A percentile compares a stretch with the other conserved stretches of the same genome.
phyloP scores from a whole-genome alignment of 64 coral and sea anemone species.

The Montipora sp. region DNA sequence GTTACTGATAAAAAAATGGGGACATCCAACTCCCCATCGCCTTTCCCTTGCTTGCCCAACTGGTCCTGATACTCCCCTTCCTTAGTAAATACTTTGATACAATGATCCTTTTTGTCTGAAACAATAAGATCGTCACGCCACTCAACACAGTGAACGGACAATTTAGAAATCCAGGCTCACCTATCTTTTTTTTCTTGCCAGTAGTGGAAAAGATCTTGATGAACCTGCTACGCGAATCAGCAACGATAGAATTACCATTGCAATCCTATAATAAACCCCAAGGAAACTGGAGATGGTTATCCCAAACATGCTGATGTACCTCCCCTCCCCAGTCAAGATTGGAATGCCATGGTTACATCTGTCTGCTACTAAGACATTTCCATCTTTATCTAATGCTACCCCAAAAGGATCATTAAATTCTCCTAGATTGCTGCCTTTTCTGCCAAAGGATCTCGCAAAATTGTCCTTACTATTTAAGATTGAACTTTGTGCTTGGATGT shows the following conservation, averaged over 20 bases:
- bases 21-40: conserved; percentile 1
- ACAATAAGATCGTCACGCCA: too few species aligned
- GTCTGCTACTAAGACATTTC: conserved; percentile 9
- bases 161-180: background rate
- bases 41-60: background rate
- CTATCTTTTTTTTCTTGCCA: conserved; percentile 51
- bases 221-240: conserved; percentile 72
- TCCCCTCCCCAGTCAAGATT: background rate
- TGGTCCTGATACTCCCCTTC: too few species aligned
- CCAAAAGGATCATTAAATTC: background rate
- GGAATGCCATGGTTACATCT: background rate
- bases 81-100: too few species aligned
- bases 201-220: conserved; percentile 44
- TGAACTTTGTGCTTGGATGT: background rate
- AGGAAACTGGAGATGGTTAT: conserved; percentile 66
- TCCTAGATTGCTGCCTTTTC: background rate
- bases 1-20: background rate
- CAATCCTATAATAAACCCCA: conserved; percentile 73
- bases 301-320: background rate
- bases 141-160: background rate
- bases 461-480: conserved; percentile 22
- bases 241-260: conserved; percentile 84
- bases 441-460: conserved; percentile 19
- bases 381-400: background rate
- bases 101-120: too few species aligned